These are phyloP conservation scores for Brachystomella parvula DNA, from an alignment of 1,140 invertebrate genomes.

Conservation along the genomic window DNA sequence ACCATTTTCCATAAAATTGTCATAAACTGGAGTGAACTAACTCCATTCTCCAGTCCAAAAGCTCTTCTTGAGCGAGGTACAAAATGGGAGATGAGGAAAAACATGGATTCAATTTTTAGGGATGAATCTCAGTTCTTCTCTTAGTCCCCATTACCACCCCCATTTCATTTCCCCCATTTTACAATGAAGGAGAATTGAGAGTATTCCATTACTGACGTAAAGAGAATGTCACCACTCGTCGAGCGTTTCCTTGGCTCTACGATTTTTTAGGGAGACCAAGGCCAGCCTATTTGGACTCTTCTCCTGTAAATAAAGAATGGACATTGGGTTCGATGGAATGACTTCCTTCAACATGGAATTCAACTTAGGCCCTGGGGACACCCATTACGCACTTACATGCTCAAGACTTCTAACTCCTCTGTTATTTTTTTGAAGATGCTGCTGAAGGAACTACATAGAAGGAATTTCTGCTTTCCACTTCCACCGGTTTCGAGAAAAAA, in stretches of 20 bases:
- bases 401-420: too few relatives aligned
- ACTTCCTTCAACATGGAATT: constrained; percentile 29
- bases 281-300: background rate
- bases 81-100: background rate
- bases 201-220: background rate
- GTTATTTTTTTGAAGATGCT: too few relatives aligned
- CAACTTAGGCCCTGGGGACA: constrained; percentile 27
- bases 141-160: background rate
- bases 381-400: constrained; percentile 6
- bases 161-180: background rate
- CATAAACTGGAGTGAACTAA: background rate
- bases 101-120: background rate
- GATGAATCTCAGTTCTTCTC: background rate
- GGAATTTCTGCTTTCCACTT: too few relatives aligned
- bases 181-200: constrained; percentile 1
- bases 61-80: background rate
- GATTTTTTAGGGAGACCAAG: background rate
- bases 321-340: background rate
- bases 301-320: constrained; percentile 14
- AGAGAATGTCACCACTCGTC: too few relatives aligned
- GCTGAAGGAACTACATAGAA: too few relatives aligned
- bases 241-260: background rate
- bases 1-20: constrained; percentile 4
- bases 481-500: too few relatives aligned
- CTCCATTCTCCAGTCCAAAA: background rate